Evolutionary conservation across 2,113 vertebrate species (phyloP), one percentile per base, ranked within the genome.

Genomic region (Meles meles): DNA sequence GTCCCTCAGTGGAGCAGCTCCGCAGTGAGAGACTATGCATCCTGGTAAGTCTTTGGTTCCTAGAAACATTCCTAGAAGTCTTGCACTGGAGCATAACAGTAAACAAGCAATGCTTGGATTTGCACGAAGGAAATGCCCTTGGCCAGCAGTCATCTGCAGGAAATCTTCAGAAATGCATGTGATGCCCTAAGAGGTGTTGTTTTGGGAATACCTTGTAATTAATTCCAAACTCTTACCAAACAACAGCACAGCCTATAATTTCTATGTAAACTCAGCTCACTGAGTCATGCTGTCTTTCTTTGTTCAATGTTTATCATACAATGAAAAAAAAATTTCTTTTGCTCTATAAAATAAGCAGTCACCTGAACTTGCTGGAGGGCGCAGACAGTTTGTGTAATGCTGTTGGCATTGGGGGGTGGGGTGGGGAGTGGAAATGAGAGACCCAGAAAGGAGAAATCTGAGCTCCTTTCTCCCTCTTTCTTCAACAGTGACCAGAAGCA

Each of bases 61-160:
- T 93, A 93, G 90, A 95, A 95, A 95, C 61, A 85, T 84, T 88
- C 95, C 85, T 96, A 90, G 92, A 98, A 95, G 84, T 69, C 63
- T 93, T 87, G 57, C 10, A 27, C 31, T 71, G 25, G 29, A 89
- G 44, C 21, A 12, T 63, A 72, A 69, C 47, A 94, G 74, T 23
- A 92, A 96, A 95, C 47, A 96, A 92, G 29, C 42, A 34, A 34
- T 81, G 34, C 84, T 83, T 90, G 69, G 31, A 52, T 96, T 95
- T 92, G 92, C 74, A 52, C 3, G 3, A 74, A 95, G 86, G 82
- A 97, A 97, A 83, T 61, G 8, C 55, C 61, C 37, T 69, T 88
- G 20, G 72, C 61, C 57, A 59, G 59, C 39, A 92, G 29, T 74
- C 47, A 47, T 9, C 42, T 0, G 1, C 76, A 81, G 90, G 79